Evolutionary conservation across 2,888 invertebrate species (phyloP).

Genomic region (Aphidoletes aphidimyza): DNA sequence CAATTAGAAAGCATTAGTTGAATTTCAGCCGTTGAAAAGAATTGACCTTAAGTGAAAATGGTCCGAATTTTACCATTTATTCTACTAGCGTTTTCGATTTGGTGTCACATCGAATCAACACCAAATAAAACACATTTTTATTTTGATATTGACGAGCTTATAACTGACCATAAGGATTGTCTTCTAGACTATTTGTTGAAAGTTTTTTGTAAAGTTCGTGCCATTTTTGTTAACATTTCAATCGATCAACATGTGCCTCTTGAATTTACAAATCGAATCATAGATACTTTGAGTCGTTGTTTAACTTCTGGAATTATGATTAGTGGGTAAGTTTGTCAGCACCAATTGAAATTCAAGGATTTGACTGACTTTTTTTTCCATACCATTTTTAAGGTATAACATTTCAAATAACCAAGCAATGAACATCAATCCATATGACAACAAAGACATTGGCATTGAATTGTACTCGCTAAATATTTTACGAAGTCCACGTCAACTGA

Average conservation of each 20-base stretch:
- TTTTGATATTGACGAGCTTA: background rate
- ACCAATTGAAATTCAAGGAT: background rate
- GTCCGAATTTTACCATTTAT: background rate
- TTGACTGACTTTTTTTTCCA: too few relatives aligned
- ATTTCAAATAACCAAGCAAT: background rate
- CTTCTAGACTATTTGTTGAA: background rate
- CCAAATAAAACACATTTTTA: background rate
- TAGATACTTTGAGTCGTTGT: background rate
- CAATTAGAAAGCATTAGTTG: background rate
- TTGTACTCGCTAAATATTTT: constrained; percentile 31
- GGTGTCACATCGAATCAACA: background rate
- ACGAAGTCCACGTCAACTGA: constrained; percentile 57
- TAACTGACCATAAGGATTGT: background rate
- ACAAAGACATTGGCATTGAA: constrained; percentile 10
- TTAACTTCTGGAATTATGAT: background rate
- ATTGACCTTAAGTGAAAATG: background rate
- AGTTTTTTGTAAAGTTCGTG: constrained; percentile 33
- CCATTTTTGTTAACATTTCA: constrained; percentile 44
- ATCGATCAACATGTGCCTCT: background rate
- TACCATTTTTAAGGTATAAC: background rate
- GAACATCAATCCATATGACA: background rate
- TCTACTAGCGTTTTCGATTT: background rate
- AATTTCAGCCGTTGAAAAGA: background rate
- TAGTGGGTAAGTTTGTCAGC: background rate
- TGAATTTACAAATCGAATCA: background rate